These are phyloP conservation scores for Morus bassanus DNA, from an alignment of 2,797 vertebrate genomes.

Conservation along the genomic window DNA sequence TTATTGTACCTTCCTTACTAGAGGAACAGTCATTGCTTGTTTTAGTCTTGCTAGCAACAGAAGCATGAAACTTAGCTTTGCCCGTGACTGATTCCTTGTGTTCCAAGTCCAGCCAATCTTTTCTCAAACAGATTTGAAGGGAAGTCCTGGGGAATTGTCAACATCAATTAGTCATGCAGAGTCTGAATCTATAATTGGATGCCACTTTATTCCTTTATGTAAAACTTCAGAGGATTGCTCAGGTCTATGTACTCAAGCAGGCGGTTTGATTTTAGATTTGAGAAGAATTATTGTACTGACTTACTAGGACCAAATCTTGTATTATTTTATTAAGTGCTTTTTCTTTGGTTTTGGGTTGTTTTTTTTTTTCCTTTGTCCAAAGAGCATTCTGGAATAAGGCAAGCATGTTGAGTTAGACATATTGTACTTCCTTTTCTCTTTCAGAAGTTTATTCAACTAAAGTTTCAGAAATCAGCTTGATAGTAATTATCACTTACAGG, in stretches of 20 bases:
- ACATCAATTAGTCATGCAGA: background rate
- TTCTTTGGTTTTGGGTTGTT: background rate
- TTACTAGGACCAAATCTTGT: background rate
- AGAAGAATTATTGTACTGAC: background rate
- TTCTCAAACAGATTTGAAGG: background rate
- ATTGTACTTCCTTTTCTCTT: background rate
- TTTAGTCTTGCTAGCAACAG: background rate
- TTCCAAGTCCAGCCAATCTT: background rate
- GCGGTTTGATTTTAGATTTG: background rate
- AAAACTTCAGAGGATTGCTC: background rate
- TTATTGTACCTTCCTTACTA: background rate
- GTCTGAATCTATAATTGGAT: background rate
- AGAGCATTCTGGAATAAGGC: background rate
- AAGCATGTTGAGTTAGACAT: background rate
- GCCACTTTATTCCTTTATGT: background rate
- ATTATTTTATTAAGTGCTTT: background rate
- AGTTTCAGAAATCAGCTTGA: background rate
- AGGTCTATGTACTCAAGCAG: background rate
- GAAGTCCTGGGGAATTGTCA: background rate
- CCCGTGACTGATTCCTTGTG: background rate
- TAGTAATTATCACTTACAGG: background rate
- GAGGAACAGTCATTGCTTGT: background rate
- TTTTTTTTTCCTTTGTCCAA: background rate
- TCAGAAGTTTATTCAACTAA: background rate
- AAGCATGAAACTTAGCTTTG: background rate